These are phyloP conservation scores for Actinopyga echinites DNA, from an alignment of 53 echinoderm and acorn worm genomes.

Conservation along the genomic window DNA sequence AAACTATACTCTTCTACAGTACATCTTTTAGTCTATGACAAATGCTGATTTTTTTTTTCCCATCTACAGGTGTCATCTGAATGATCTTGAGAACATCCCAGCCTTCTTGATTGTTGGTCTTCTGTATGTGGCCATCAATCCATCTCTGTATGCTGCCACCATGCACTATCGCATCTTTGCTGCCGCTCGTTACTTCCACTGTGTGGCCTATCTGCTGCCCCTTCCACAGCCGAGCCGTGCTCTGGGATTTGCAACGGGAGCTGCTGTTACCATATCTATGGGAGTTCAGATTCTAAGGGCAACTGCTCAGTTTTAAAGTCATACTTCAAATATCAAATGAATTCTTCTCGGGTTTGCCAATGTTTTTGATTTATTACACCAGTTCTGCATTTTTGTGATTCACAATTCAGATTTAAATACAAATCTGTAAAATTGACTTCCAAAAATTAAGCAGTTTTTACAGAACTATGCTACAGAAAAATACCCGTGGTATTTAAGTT, in stretches of 20 bases:
- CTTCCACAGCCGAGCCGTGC: slow-evolving; percentile 71
- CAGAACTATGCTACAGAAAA: too few species aligned
- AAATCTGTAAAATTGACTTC: too few species aligned
- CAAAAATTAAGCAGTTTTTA: too few species aligned
- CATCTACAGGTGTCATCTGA: slow-evolving; percentile 69
- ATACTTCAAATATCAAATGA: too few species aligned
- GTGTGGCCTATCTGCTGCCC: slow-evolving; percentile 58
- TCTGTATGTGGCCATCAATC: slow-evolving; percentile 67
- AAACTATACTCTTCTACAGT: too few species aligned
- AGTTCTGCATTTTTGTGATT: too few species aligned
- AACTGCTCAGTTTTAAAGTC: slow-evolving; percentile 13
- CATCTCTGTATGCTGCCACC: slow-evolving; percentile 59
- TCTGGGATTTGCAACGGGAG: slow-evolving; percentile 41
- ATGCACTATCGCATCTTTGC: slow-evolving; percentile 70
- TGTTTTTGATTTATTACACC: too few species aligned
- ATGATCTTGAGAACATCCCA: slow-evolving; percentile 85
- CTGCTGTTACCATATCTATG: slow-evolving; percentile 51
- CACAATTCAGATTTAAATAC: too few species aligned
- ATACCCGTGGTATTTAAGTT: too few species aligned
- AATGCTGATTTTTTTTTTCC: too few species aligned
- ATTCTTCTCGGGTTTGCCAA: too few species aligned
- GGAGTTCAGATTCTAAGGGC: slow-evolving; percentile 45
- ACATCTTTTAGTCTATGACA: too few species aligned
- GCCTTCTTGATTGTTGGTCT: slow-evolving; percentile 76
- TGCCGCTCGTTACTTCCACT: slow-evolving; percentile 63